Evolutionary conservation across 2,888 invertebrate genomes (phyloP).

Genomic region (Pammene fasciana): DNA sequence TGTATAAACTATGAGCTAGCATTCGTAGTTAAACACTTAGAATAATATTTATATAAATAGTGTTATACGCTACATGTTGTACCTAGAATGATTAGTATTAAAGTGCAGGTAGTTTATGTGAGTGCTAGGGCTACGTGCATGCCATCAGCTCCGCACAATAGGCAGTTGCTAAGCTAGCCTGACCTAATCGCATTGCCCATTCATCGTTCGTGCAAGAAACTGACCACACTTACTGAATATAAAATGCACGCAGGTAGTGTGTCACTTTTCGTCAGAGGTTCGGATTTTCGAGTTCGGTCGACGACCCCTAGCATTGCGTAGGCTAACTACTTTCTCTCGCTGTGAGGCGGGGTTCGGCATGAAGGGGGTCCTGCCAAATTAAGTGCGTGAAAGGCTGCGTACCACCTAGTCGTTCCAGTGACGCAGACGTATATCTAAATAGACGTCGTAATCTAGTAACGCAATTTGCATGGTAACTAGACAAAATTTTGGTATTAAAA

Average conservation of each 20-base stretch:
- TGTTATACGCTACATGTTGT: too few relatives aligned
- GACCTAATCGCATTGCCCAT: conserved; percentile 70
- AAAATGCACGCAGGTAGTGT: conserved; percentile 78
- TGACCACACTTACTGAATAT: conserved; percentile 80
- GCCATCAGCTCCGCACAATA: conserved; percentile 53
- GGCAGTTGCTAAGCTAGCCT: conserved; percentile 54
- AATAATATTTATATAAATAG: too few relatives aligned
- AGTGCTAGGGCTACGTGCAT: conserved; percentile 46
- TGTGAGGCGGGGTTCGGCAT: conserved; percentile 59
- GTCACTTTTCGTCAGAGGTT: conserved; percentile 81
- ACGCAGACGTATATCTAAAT: conserved; percentile 40
- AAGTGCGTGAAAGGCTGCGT: conserved; percentile 80
- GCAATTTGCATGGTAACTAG: background rate
- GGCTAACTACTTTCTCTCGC: conserved; percentile 82
- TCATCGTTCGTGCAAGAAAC: conserved; percentile 74
- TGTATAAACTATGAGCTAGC: too few relatives aligned
- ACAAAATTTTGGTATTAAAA: too few relatives aligned
- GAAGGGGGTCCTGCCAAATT: conserved; percentile 81
- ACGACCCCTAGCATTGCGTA: conserved; percentile 82
- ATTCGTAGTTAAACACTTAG: too few relatives aligned
- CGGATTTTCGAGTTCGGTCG: conserved; percentile 81
- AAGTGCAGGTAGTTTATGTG: conserved; percentile 18
- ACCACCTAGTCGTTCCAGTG: conserved; percentile 62
- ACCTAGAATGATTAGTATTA: too few relatives aligned
- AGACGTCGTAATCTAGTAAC: background rate